Conservation (phyloP, 2,888 invertebrate species). For the Drosophila sordidapex region DNA sequence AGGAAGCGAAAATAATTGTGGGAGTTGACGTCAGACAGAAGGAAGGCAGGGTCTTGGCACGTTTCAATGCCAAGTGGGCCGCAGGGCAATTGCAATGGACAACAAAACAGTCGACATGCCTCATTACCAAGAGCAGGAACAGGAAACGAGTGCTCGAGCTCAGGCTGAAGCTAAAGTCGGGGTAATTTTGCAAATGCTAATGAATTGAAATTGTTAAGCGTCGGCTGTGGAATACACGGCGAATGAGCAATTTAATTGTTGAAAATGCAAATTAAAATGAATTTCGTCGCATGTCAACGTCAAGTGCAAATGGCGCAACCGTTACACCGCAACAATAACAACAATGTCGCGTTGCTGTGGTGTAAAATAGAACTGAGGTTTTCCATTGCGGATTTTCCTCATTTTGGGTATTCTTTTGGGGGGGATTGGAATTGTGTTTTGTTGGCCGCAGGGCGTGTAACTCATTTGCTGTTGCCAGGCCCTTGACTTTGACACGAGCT, state of each 20-base stretch:
- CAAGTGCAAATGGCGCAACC: slow-evolving; percentile 70
- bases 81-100: slow-evolving; percentile 44
- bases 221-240: slow-evolving; percentile 35
- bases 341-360: slow-evolving; percentile 30
- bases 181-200: slow-evolving; percentile 64
- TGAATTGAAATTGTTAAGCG: slow-evolving; percentile 70
- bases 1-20: slow-evolving; percentile 60
- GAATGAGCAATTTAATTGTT: slow-evolving; percentile 72
- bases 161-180: slow-evolving; percentile 7
- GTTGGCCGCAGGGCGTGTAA: slow-evolving; percentile 46
- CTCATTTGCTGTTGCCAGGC: slow-evolving; percentile 49
- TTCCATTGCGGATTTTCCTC: slow-evolving; percentile 37
- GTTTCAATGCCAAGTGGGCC: slow-evolving; percentile 61
- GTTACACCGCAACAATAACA: slow-evolving; percentile 35
- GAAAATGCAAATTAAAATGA: slow-evolving; percentile 48
- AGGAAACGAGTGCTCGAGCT: slow-evolving; percentile 37
- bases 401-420: slow-evolving; percentile 3
- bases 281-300: slow-evolving; percentile 68
- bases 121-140: slow-evolving; percentile 47
- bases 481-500: slow-evolving; percentile 60
- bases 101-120: slow-evolving; percentile 35
- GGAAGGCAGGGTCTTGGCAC: slow-evolving; percentile 28
- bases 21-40: slow-evolving; percentile 32
- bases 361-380: slow-evolving; percentile 52
- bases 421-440: slow-evolving; percentile 30